These are phyloP conservation scores for Anoncus sp. DNA, from an alignment of 2,888 invertebrate genomes.

Conservation along the genomic window DNA sequence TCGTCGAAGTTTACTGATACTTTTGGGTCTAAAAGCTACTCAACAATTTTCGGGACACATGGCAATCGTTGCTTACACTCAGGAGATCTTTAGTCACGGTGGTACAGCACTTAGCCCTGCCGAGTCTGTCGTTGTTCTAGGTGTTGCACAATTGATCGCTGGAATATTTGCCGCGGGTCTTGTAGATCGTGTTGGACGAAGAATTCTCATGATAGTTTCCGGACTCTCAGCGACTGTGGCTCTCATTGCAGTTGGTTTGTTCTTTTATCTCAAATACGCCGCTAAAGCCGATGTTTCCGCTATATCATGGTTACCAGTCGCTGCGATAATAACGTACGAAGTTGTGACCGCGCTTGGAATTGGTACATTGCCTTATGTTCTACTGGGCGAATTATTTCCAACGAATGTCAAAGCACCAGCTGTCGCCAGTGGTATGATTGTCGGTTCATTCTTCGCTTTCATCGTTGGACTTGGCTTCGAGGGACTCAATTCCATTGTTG, in stretches of 20 bases:
- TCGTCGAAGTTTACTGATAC: conserved; percentile 85
- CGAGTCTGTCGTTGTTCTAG: conserved; percentile 85
- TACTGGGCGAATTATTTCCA: conserved; percentile 88
- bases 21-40: conserved; percentile 86
- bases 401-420: conserved; percentile 87
- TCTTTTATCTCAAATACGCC: conserved; percentile 85
- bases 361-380: conserved; percentile 87
- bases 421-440: conserved; percentile 86
- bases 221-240: conserved; percentile 85
- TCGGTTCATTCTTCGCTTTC: conserved; percentile 86
- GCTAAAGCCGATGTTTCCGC: conserved; percentile 83
- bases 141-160: conserved; percentile 85
- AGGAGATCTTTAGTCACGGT: conserved; percentile 86
- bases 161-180: conserved; percentile 85
- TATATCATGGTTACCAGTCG: conserved; percentile 85
- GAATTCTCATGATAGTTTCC: conserved; percentile 86
- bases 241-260: conserved; percentile 85
- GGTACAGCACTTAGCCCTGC: conserved; percentile 84
- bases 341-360: conserved; percentile 87
- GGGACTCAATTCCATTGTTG: conserved; percentile 84
- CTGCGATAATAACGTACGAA: conserved; percentile 86
- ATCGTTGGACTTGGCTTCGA: conserved; percentile 86
- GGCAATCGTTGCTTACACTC: conserved; percentile 86
- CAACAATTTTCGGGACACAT: conserved; percentile 87
- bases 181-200: conserved; percentile 87